Conservation (phyloP, 2,113 vertebrate species). For the Garra rufa region DNA sequence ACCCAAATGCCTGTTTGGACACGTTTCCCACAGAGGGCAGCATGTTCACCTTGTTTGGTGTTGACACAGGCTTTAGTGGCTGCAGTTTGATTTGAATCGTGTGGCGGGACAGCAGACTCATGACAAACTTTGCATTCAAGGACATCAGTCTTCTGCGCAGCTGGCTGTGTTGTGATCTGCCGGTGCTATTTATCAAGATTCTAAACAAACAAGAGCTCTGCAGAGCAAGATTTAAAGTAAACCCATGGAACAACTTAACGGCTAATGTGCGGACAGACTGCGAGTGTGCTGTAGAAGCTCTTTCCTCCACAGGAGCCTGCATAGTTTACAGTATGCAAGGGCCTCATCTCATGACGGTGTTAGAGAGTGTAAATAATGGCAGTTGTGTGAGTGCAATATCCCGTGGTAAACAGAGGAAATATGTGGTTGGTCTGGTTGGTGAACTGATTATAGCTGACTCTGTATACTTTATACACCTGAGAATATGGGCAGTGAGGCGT, state of each 20-base stretch:
- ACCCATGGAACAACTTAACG: not conserved
- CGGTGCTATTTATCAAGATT: slow-evolving; percentile 13
- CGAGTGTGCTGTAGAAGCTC: not conserved
- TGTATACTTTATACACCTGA: slow-evolving; percentile 33
- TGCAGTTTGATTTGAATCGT: slow-evolving; percentile 32
- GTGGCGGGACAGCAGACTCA: not conserved
- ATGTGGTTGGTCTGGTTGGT: slow-evolving; percentile 42
- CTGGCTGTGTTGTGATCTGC: slow-evolving; percentile 14
- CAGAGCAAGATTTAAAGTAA: not conserved
- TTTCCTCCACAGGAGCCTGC: not conserved
- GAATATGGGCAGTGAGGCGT: slow-evolving; percentile 8
- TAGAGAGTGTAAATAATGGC: not conserved
- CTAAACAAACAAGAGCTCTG: not conserved
- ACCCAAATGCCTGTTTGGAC: slow-evolving; percentile 65
- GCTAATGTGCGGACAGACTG: not conserved
- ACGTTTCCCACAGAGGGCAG: slow-evolving; percentile 61
- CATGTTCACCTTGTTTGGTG: slow-evolving; percentile 44
- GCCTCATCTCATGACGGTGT: slow-evolving; percentile 9
- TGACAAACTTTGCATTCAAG: not conserved
- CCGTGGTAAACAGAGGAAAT: not conserved
- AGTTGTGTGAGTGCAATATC: slow-evolving; percentile 3
- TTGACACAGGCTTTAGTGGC: slow-evolving; percentile 25
- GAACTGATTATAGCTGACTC: slow-evolving; percentile 11
- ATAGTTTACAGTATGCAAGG: slow-evolving; percentile 13
- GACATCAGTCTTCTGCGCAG: slow-evolving; percentile 4